A percentile compares a stretch with the other conserved stretches of the same genome.
Conservation (phyloP, 2,888 invertebrate species). For the Tipula unca region DNA sequence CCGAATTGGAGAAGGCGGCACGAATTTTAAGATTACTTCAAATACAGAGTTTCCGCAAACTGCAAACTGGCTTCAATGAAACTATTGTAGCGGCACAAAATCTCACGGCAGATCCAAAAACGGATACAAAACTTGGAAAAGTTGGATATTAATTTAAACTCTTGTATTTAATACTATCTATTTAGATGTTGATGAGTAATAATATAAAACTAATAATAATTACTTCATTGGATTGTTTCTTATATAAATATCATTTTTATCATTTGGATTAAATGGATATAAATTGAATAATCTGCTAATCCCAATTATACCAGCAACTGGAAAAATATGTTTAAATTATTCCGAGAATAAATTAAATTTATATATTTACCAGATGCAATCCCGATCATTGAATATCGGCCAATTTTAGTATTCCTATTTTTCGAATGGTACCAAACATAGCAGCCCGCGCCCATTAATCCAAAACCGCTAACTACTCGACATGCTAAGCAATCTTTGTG, state of each 20-base stretch:
- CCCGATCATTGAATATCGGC: constrained; percentile 33
- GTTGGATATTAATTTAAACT: constrained; percentile 57
- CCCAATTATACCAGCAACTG: constrained; percentile 48
- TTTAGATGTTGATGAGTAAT: neutral
- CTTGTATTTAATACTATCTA: neutral
- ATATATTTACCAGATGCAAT: constrained; percentile 18
- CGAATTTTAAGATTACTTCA: constrained; percentile 68
- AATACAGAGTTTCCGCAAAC: constrained; percentile 45
- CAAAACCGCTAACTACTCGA: constrained; percentile 50
- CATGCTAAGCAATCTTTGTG: constrained; percentile 52
- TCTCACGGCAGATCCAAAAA: constrained; percentile 93
- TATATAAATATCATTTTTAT: neutral
- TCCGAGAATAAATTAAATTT: neutral
- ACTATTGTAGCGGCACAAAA: constrained; percentile 86
- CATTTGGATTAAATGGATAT: neutral
- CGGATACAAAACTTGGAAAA: constrained; percentile 88
- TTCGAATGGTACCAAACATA: constrained; percentile 50
- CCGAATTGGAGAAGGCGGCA: constrained; percentile 58
- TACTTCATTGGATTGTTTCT: constrained; percentile 36
- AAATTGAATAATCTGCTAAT: constrained; percentile 46
- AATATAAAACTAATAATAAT: neutral
- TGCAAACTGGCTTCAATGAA: constrained; percentile 92
- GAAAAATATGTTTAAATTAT: constrained; percentile 32
- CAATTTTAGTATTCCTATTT: constrained; percentile 45
- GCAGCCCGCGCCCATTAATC: constrained; percentile 53